Conservation (phyloP, 2,888 invertebrate species). For the Cryptocheilus praepositus region DNA sequence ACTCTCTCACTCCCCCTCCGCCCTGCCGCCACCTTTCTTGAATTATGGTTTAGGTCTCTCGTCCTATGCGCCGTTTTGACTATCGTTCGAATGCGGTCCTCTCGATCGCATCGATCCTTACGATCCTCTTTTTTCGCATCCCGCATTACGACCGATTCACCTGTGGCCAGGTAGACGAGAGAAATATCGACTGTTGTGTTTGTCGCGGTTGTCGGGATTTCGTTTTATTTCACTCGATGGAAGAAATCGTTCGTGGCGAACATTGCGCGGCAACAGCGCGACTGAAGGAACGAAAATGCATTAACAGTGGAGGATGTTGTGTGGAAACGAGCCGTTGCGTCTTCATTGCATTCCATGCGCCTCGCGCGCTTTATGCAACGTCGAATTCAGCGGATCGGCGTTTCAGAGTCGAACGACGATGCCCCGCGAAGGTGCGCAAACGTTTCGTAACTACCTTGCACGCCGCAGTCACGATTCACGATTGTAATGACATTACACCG, state of each 20-base stretch:
- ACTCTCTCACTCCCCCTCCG: conserved; percentile 28
- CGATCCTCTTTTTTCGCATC: background rate
- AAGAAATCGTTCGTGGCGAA: no score
- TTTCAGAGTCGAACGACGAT: conserved; percentile 17
- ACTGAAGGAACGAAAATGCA: no score
- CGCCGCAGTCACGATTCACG: conserved; percentile 38
- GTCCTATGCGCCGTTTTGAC: conserved; percentile 56
- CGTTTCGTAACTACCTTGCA: conserved; percentile 37
- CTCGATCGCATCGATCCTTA: conserved; percentile 39
- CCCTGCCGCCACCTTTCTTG: conserved; percentile 55
- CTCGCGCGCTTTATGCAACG: no score
- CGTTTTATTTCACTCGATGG: no score
- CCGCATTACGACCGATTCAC: no score
- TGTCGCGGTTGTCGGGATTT: no score
- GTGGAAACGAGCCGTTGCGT: no score
- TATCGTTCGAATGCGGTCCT: conserved; percentile 58
- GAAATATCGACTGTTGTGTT: no score
- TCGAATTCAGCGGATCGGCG: conserved; percentile 7
- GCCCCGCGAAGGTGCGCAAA: conserved; percentile 11
- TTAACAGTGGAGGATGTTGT: no score
- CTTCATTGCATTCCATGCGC: no score
- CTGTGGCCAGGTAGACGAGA: no score
- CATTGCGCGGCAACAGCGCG: no score
- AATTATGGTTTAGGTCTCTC: conserved; percentile 62
- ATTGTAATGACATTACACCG: conserved; percentile 40